Conservation (phyloP, 1,140 invertebrate genomes). For the Nymphalis io region DNA sequence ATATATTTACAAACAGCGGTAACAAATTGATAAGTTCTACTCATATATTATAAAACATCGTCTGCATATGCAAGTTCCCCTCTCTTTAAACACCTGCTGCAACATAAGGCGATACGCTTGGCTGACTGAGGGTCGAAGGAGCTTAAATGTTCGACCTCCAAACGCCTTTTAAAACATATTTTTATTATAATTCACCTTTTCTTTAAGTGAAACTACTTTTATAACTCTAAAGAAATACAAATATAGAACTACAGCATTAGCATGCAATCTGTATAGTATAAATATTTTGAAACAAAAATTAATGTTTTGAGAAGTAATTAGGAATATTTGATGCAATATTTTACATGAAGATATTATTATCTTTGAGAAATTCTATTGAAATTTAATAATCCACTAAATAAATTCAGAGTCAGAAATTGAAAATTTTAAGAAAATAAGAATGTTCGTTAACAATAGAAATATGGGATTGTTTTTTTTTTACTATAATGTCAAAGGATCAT, state of each 20-base stretch:
- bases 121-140: conserved; percentile 29
- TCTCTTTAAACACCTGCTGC: conserved; percentile 36
- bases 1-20: too few species aligned
- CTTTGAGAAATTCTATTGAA: too few species aligned
- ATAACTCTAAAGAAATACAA: not conserved
- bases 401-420: too few species aligned
- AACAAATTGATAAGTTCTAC: too few species aligned
- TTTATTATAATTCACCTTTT: conserved; percentile 5
- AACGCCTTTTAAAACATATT: conserved; percentile 18
- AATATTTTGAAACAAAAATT: not conserved
- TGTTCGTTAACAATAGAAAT: too few species aligned
- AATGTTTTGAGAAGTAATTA: not conserved
- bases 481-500: too few species aligned
- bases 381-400: too few species aligned
- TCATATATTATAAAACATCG: not conserved
- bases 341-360: too few species aligned
- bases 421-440: too few species aligned
- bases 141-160: conserved; percentile 33
- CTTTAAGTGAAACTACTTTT: conserved; percentile 5
- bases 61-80: conserved; percentile 19
- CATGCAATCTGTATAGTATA: too few species aligned
- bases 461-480: too few species aligned
- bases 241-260: not conserved
- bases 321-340: too few species aligned
- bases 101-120: conserved; percentile 37